phyloP scores from a whole-genome alignment of 92 coral and sea anemone species.

The Isaurus tuberculatus region DNA sequence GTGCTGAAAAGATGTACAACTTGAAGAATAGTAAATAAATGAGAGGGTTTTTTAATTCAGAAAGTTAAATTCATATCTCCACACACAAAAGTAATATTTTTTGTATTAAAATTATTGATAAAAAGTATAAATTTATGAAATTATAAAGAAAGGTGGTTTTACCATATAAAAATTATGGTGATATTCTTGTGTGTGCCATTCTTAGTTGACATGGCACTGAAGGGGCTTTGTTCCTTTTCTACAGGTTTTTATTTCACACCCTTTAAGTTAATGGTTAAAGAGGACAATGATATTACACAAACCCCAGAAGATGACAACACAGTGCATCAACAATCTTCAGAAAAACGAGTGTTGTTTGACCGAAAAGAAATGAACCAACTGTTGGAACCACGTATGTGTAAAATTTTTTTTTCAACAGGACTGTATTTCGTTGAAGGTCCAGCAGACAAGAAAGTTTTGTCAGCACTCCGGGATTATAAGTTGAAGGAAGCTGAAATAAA shows the following conservation, averaged over 20 bases:
- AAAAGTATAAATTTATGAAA: too few species aligned
- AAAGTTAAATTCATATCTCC: too few species aligned
- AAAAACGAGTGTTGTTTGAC: not conserved
- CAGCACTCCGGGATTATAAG: constrained; percentile 8
- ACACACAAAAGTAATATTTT: too few species aligned
- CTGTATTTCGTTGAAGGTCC: constrained; percentile 44
- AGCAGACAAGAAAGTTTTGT: constrained; percentile 19
- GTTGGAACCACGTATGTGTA: constrained; percentile 25
- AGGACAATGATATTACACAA: too few species aligned
- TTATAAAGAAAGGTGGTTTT: too few species aligned
- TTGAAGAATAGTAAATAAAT: too few species aligned
- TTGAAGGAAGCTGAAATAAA: not conserved
- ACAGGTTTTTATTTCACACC: not conserved
- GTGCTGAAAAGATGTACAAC: too few species aligned
- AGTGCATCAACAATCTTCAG: too few species aligned
- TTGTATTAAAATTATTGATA: too few species aligned
- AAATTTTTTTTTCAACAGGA: constrained; percentile 24
- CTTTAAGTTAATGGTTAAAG: not conserved
- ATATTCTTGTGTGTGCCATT: not conserved
- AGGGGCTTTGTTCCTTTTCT: not conserved
- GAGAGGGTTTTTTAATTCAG: too few species aligned
- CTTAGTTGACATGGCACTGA: not conserved
- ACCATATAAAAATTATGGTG: too few species aligned
- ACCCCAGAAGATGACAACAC: too few species aligned
- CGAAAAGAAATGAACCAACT: not conserved